A percentile compares a stretch with the other conserved stretches of the same genome.
phyloP scores from a whole-genome alignment of 2,797 vertebrate species.

The Melopsittacus undulatus region DNA sequence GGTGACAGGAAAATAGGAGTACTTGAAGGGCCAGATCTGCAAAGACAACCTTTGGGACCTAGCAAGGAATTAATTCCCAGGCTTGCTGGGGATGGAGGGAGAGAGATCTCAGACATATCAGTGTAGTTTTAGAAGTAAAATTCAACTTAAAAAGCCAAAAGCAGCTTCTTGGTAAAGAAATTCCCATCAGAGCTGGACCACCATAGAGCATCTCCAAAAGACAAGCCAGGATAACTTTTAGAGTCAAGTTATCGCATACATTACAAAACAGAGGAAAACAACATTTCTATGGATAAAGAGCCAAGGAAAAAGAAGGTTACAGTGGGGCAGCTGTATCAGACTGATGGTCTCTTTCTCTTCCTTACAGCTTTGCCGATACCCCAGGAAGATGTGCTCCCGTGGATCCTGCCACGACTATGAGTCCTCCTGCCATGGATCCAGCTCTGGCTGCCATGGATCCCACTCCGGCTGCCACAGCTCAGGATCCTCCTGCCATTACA shows the following conservation, averaged over 20 bases:
- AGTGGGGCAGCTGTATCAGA: accelerated
- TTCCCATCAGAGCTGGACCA: background rate
- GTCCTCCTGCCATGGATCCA: background rate
- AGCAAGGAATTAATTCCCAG: background rate
- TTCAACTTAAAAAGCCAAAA: background rate
- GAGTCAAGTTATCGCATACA: accelerated
- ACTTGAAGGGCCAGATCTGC: background rate
- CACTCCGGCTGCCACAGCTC: background rate
- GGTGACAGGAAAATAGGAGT: background rate
- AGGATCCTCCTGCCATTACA: background rate
- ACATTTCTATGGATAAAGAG: background rate
- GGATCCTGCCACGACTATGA: background rate
- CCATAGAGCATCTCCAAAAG: accelerated
- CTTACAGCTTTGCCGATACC: background rate
- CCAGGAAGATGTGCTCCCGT: slow-evolving; percentile 13
- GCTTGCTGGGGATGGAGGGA: background rate
- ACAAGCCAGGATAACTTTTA: too few relatives aligned
- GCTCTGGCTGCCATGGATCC: background rate
- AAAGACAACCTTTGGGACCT: background rate
- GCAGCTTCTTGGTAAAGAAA: background rate
- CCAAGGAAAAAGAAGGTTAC: accelerated
- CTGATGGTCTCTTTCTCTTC: background rate
- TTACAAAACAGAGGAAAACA: background rate
- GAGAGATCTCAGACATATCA: too few relatives aligned
- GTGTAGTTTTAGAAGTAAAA: background rate